Base-by-base conservation (phyloP, 2,797 vertebrate species). In the Silurus aristotelis region DNA sequence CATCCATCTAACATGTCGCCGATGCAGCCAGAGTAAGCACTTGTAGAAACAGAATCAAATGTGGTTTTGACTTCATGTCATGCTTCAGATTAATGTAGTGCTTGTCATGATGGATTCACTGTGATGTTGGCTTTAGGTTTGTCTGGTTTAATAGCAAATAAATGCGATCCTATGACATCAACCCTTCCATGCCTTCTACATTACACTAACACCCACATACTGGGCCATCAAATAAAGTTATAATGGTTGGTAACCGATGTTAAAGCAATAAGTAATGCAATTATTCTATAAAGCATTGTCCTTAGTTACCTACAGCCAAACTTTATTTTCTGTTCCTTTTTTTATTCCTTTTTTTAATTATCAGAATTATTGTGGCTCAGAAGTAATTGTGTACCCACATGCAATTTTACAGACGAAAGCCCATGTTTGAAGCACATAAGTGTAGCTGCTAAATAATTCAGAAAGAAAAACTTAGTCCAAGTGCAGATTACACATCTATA, bases 371-470 rank as follows among this genome's bases (percentile, higher is more conserved):
- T 71, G 55, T 19, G 14, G 3, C 22, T 46, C 14, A 72, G 15
- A 13, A 25, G 12, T 14, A 48, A 19, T 72, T 61, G 1, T 8
- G 22, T 52, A 63, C 52, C 12, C 46, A 76, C 19, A 78, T 71
- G n/a, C 31, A 68, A 58, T 67, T 25, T 12, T 46, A 20, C 48
- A 46, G 56, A 52, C 77, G 46, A 10, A 7, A 43, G 0, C 43
- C n/a, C 43, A 56, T 70, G 63, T 31, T 80, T 48, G 58, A 38
- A 71, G 9, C 15, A 76, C 27, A 78, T 78, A 27, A 85, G 78
- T 38, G 27, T 61, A 60, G 20, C 66, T 43, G 10, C 56, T 56
- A 61, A 5, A 27, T 55, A 72, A 63, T 84, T 61, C 19, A 4
- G 7, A 70, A 31, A 17, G 15, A 9, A 70, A 70, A 43, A 6